phyloP scores from a whole-genome alignment of 2,888 invertebrate genomes.

The Parnassius orleans region DNA sequence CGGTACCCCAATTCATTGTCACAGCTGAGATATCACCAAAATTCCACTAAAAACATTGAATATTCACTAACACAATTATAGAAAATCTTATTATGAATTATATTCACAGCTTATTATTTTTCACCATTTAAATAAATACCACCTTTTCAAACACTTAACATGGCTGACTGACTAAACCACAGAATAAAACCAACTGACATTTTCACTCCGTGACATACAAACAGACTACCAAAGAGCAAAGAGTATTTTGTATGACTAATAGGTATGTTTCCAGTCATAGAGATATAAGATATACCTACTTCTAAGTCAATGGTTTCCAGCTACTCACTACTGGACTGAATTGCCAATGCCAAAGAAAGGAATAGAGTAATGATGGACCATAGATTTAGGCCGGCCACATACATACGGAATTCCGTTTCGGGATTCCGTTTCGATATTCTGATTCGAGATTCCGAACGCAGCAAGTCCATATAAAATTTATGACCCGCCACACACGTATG shows the following conservation, averaged over 20 bases:
- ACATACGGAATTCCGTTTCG: no score
- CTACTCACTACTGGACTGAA: no score
- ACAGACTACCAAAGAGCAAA: constrained; percentile 27
- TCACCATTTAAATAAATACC: constrained; percentile 58
- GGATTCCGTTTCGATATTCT: no score
- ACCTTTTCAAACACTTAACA: constrained; percentile 79
- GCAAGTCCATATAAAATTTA: no score
- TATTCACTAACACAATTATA: constrained; percentile 62
- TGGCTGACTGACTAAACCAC: constrained; percentile 68
- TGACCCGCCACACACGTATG: no score
- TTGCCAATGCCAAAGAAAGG: no score
- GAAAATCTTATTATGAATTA: constrained; percentile 49
- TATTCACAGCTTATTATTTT: constrained; percentile 59
- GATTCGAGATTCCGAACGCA: no score
- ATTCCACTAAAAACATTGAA: constrained; percentile 75
- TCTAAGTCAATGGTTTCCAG: no score
- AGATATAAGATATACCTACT: no score
- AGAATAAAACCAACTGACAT: constrained; percentile 34
- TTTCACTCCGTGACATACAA: constrained; percentile 26
- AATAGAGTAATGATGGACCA: no score
- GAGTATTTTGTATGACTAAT: not conserved
- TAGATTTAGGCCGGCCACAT: no score
- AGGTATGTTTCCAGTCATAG: no score
- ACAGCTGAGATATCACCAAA: constrained; percentile 65
- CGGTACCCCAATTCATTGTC: constrained; percentile 85